These are phyloP conservation scores for Furcifer pardalis DNA, from an alignment of 2,797 vertebrate genomes.

Conservation along the genomic window DNA sequence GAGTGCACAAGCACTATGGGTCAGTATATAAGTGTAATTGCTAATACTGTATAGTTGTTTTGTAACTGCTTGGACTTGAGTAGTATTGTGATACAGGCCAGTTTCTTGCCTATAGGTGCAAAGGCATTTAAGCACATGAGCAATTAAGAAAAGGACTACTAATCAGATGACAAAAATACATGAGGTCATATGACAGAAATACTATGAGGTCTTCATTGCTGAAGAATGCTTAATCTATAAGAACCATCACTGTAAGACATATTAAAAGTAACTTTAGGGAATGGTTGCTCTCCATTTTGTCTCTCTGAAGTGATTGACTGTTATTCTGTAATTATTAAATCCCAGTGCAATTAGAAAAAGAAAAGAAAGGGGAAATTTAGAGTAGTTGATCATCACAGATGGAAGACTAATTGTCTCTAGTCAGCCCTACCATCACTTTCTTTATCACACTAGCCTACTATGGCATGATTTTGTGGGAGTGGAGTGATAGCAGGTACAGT, in stretches of 20 bases:
- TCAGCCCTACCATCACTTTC: background rate
- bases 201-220: background rate
- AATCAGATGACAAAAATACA: background rate
- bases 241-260: background rate
- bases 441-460: background rate
- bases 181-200: too few relatives aligned
- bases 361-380: background rate
- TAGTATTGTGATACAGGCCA: background rate
- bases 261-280: background rate
- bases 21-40: too few relatives aligned
- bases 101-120: background rate
- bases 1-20: too few relatives aligned
- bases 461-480: background rate
- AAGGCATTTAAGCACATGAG: too few relatives aligned
- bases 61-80: background rate
- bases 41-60: background rate
- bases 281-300: background rate
- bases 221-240: background rate
- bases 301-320: too few relatives aligned
- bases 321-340: background rate
- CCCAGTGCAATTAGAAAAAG: background rate
- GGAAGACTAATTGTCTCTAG: background rate
- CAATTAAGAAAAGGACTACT: too few relatives aligned
- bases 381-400: background rate
- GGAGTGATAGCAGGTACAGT: background rate